These are phyloP conservation scores for Holacanthella duospinosa DNA, from an alignment of 2,888 invertebrate genomes.

Conservation along the genomic window DNA sequence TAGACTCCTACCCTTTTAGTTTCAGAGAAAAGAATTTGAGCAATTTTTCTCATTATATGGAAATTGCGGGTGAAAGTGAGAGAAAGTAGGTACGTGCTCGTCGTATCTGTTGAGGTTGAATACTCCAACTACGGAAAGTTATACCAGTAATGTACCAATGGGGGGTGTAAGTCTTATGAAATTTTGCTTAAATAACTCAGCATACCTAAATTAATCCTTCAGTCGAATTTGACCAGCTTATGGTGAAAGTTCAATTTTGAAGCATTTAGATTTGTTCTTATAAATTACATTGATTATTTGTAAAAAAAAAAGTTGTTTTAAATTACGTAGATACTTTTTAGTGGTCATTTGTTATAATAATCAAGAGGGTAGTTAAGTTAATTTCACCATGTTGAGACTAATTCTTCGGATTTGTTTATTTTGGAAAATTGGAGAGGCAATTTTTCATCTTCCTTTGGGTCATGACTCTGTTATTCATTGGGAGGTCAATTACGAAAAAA, in stretches of 20 bases:
- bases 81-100: background rate
- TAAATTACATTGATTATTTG: too few species aligned
- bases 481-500: slow-evolving; percentile 33
- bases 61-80: background rate
- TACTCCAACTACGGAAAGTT: too few species aligned
- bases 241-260: background rate
- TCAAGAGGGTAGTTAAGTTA: too few species aligned
- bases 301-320: too few species aligned
- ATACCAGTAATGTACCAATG: too few species aligned
- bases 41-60: background rate
- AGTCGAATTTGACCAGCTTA: background rate
- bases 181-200: background rate
- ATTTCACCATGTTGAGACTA: background rate
- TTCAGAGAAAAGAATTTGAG: background rate
- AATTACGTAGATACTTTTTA: too few species aligned
- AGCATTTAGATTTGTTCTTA: too few species aligned
- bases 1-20: background rate
- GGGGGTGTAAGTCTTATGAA: too few species aligned
- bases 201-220: background rate
- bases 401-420: slow-evolving; percentile 27
- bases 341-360: too few species aligned
- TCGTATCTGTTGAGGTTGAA: too few species aligned
- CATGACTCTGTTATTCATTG: slow-evolving; percentile 33
- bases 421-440: slow-evolving; percentile 32
- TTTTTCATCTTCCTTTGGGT: slow-evolving; percentile 31